These are phyloP conservation scores for Papilio glaucus DNA, from an alignment of 1,140 invertebrate species.

Conservation along the genomic window DNA sequence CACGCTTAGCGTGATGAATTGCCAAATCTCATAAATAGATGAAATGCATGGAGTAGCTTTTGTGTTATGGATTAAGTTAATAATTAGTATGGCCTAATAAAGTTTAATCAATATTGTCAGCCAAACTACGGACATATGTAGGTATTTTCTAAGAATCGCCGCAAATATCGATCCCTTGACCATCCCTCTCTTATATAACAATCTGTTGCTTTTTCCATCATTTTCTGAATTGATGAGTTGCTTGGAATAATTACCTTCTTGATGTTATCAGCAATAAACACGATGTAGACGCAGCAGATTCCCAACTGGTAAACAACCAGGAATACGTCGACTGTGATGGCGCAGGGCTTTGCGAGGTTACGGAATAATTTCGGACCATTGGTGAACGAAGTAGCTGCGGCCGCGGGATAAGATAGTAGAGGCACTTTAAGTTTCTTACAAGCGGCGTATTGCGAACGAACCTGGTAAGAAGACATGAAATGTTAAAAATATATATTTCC, in stretches of 20 bases:
- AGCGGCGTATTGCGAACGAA: constrained; percentile 82
- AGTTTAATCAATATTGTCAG: too few species aligned
- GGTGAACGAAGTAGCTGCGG: constrained; percentile 86
- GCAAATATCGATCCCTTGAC: too few species aligned
- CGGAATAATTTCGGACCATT: constrained; percentile 84
- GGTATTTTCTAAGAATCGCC: too few species aligned
- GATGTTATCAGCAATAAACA: constrained; percentile 91
- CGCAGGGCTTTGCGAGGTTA: constrained; percentile 83
- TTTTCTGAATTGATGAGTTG: too few species aligned
- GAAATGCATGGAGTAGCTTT: not conserved
- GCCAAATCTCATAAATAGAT: not conserved
- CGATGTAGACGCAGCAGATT: constrained; percentile 95
- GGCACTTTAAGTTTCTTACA: constrained; percentile 84
- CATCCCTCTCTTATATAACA: too few species aligned
- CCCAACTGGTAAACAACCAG: constrained; percentile 94
- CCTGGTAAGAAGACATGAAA: constrained; percentile 45
- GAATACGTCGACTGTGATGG: constrained; percentile 86
- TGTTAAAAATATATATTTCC: not conserved
- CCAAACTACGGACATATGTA: too few species aligned
- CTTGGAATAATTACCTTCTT: constrained; percentile 82
- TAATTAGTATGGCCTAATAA: too few species aligned
- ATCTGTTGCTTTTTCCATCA: too few species aligned
- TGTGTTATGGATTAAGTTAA: too few species aligned
- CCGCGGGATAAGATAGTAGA: constrained; percentile 86
- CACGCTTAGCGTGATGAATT: not conserved